Percentiles rank a stretch among this genome's conserved stretches.
phyloP scores from a whole-genome alignment of 2,797 vertebrate species.

The Cryptoblepharus egeriae region DNA sequence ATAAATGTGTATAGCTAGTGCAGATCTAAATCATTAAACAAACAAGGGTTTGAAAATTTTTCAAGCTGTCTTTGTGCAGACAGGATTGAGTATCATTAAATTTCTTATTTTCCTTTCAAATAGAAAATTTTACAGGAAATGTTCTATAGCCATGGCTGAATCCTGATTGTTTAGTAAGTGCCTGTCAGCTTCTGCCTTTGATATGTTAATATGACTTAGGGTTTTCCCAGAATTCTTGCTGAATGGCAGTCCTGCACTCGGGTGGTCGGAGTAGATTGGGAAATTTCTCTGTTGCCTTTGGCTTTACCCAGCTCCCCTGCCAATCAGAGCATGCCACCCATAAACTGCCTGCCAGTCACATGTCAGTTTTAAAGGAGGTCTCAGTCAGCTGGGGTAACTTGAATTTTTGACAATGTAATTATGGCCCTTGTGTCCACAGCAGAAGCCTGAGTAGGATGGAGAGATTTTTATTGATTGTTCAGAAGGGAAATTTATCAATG shows the following conservation, averaged over 20 bases:
- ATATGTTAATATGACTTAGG: constrained; percentile 83
- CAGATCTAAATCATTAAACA: constrained; percentile 78
- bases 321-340: constrained; percentile 80
- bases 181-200: constrained; percentile 79
- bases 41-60: constrained; percentile 67
- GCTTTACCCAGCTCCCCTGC: constrained; percentile 83
- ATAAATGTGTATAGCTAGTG: constrained; percentile 58
- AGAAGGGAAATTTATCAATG: constrained; percentile 87
- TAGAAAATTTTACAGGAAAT: constrained; percentile 41
- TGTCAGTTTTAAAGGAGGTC: constrained; percentile 72
- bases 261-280: constrained; percentile 79
- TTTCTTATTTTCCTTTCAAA: constrained; percentile 44
- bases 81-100: constrained; percentile 7
- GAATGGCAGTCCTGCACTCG: constrained; percentile 68
- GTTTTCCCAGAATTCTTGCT: constrained; percentile 67
- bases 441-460: constrained; percentile 78
- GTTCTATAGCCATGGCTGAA: constrained; percentile 58
- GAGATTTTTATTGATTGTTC: constrained; percentile 94
- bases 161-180: constrained; percentile 69
- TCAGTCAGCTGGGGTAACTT: constrained; percentile 71
- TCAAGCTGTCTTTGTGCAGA: constrained; percentile 61
- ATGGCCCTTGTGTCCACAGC: constrained; percentile 86
- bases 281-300: constrained; percentile 81
- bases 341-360: constrained; percentile 81
- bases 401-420: constrained; percentile 97